Evolutionary conservation across 2,888 invertebrate species (phyloP).

Genomic region (Scaptomyza tumidula): DNA sequence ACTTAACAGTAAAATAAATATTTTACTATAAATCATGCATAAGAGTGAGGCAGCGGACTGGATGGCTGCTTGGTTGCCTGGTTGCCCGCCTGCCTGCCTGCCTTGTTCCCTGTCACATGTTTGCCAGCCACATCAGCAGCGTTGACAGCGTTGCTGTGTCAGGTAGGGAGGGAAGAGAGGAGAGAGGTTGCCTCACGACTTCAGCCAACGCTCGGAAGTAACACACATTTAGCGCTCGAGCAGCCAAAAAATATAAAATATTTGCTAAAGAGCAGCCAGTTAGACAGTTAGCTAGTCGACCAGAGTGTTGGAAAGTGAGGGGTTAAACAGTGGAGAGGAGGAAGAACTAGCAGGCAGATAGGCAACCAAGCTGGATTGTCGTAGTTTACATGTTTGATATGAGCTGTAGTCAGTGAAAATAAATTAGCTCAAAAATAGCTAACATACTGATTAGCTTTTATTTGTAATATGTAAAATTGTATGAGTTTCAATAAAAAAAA

Average conservation of each 20-base stretch:
- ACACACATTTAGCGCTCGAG: slow-evolving; percentile 79
- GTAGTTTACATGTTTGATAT: slow-evolving; percentile 45
- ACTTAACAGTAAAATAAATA: slow-evolving; percentile 81
- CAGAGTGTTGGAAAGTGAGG: slow-evolving; percentile 1
- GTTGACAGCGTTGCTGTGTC: slow-evolving; percentile 14
- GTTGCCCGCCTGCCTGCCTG: slow-evolving; percentile 51
- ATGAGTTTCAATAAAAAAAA: no score
- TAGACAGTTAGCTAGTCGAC: slow-evolving; percentile 48
- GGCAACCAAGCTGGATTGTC: slow-evolving; percentile 41
- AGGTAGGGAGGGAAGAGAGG: neutral
- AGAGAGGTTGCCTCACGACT: slow-evolving; percentile 61
- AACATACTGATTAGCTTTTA: no score
- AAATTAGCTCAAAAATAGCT: slow-evolving; percentile 16
- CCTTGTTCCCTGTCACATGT: slow-evolving; percentile 75
- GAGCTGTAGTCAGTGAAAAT: slow-evolving; percentile 30
- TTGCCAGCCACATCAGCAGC: slow-evolving; percentile 62
- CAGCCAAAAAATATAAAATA: slow-evolving; percentile 60
- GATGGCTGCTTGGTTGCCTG: slow-evolving; percentile 21
- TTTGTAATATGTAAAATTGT: no score
- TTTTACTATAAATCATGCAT: slow-evolving; percentile 80
- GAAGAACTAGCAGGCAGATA: slow-evolving; percentile 14
- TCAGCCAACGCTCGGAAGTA: slow-evolving; percentile 71
- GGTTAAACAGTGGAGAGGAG: slow-evolving; percentile 7
- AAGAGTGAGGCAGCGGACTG: slow-evolving; percentile 61
- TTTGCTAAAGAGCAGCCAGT: slow-evolving; percentile 51